Evolutionary conservation across 2,888 invertebrate genomes (phyloP), one percentile per base, ranked within the genome.

Genomic region (Rhyacophila evoluta): DNA sequence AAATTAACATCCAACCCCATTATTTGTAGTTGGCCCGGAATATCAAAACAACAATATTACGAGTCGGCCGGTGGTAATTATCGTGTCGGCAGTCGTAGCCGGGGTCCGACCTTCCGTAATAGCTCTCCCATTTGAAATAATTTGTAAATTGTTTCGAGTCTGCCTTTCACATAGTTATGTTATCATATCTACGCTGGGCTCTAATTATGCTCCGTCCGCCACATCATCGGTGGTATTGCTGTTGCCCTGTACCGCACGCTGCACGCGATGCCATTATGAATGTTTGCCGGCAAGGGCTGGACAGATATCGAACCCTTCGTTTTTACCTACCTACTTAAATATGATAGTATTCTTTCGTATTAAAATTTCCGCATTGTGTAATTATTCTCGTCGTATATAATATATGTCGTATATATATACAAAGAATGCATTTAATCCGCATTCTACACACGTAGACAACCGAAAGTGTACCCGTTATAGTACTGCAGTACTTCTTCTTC

Each of bases 161-260:
- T 67, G 77, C 76, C 39, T 78, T 33, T 41, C 75, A 37, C 55
- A 70, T 71, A 77, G 75, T 70, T 79, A 72, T 72, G 69, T 55
- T 78, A 72, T 29, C 67, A 25, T 69, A 74, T 74, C 75, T 74
- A 69, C 70, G 68, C 72, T 69, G 74, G 74, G 71, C 74, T 77
- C 74, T 81, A 81, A 81, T 81, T 81, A 81, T 81, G 75, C 79
- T 79, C 72, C 36, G 79, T 75, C 81, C 79, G 81, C 72, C 77
- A 77, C 75, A 79, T 75, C 67, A 72, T 72, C 12, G 29, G 38
- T 74, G 39, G 28, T 73, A 36, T 33, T 29, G n/a, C 69, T 15
- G 15, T 67, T 33, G 77, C 38, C 55, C 37, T n/a, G 69, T 72
- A 69, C 68, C 29, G 79, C 79, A 79, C 81, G 27, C 39, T 41